Evolutionary conservation across 2,797 vertebrate genomes (phyloP).

Genomic region (Danionella dracula): DNA sequence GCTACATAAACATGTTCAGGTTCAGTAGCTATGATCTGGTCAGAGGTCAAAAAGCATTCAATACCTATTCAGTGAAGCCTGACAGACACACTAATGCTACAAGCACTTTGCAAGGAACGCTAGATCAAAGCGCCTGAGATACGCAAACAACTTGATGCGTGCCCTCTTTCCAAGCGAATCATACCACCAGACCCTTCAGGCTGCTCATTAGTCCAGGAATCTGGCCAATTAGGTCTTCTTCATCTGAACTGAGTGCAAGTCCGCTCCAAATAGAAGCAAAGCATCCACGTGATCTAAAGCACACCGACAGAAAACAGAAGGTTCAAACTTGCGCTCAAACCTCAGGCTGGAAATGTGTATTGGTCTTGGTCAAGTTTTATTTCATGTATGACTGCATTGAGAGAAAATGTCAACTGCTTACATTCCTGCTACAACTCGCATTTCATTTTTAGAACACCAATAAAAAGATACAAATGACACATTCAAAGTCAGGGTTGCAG

Average conservation of each 20-base stretch:
- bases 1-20: background rate
- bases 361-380: background rate
- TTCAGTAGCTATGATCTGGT: background rate
- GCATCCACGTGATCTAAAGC: background rate
- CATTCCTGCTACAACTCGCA: no score
- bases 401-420: no score
- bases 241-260: background rate
- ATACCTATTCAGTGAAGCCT: slow-evolving; percentile 7
- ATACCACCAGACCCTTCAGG: background rate
- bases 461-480: no score
- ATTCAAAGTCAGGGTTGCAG: no score
- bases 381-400: background rate
- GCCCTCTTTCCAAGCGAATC: slow-evolving; percentile 11
- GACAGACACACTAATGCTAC: background rate
- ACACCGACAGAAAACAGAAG: background rate
- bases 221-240: slow-evolving; percentile 30
- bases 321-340: background rate
- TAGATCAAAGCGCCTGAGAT: background rate
- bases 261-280: background rate
- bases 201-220: slow-evolving; percentile 28
- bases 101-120: background rate
- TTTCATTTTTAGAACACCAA: no score
- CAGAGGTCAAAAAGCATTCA: background rate
- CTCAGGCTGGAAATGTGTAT: background rate
- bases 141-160: slow-evolving; percentile 1